These are phyloP conservation scores for Agriopis aurantiaria DNA, from an alignment of 2,888 invertebrate species.

Conservation along the genomic window DNA sequence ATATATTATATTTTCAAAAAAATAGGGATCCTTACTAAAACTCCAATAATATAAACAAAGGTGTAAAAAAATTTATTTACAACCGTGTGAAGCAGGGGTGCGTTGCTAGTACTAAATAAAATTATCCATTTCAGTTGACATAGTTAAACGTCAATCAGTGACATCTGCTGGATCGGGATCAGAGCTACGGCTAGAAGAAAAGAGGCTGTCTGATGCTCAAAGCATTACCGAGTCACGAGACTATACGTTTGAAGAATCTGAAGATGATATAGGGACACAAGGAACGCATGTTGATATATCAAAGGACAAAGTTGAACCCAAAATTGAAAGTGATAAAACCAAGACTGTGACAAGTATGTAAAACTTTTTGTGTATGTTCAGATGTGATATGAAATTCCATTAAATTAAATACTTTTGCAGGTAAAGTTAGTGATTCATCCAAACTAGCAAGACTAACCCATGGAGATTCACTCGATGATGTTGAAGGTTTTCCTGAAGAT, in stretches of 20 bases:
- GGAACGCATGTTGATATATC: conserved; percentile 74
- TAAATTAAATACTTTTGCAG: conserved; percentile 47
- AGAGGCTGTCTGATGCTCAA: conserved; percentile 80
- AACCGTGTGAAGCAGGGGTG: too few species aligned
- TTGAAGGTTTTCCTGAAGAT: conserved; percentile 84
- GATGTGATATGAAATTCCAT: not conserved
- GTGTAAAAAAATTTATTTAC: too few species aligned
- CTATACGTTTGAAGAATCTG: conserved; percentile 84
- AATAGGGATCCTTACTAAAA: too few species aligned
- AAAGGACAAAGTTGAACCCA: conserved; percentile 67
- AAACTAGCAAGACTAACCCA: conserved; percentile 74
- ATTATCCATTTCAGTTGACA: conserved; percentile 58
- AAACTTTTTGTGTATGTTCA: not conserved
- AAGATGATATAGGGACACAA: conserved; percentile 81
- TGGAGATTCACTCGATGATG: conserved; percentile 83
- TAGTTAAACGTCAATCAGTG: conserved; percentile 76
- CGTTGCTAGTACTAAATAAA: not conserved
- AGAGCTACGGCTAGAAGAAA: conserved; percentile 79
- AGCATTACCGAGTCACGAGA: conserved; percentile 83
- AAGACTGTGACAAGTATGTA: conserved; percentile 57
- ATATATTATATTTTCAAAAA: too few species aligned
- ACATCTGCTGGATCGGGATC: conserved; percentile 81
- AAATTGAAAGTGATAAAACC: conserved; percentile 64
- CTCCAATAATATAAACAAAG: too few species aligned
- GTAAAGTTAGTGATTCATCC: conserved; percentile 61